These are phyloP conservation scores for Trachymyrmex cornetzi DNA, from an alignment of 1,140 invertebrate genomes.

Conservation along the genomic window DNA sequence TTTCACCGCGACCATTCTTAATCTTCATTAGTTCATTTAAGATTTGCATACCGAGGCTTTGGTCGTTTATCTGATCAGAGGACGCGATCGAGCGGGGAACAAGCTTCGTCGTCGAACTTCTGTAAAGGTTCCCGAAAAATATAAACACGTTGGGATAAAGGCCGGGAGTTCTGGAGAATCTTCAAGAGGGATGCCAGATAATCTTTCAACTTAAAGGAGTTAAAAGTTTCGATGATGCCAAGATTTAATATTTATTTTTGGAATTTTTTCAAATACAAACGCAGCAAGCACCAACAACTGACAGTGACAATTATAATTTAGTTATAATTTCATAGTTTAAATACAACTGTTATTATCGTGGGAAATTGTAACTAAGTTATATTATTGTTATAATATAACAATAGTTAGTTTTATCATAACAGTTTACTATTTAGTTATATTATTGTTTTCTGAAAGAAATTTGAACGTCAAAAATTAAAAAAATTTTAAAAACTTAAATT, in stretches of 20 bases:
- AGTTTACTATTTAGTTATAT: too few species aligned
- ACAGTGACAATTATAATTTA: too few species aligned
- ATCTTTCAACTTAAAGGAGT: not conserved
- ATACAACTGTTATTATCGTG: too few species aligned
- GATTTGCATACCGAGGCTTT: constrained; percentile 82
- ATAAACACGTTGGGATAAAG: constrained; percentile 2
- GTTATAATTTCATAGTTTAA: too few species aligned
- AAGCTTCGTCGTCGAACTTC: constrained; percentile 58
- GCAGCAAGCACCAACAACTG: too few species aligned
- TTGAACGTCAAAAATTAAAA: too few species aligned
- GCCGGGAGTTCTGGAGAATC: not conserved
- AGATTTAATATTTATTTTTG: not conserved
- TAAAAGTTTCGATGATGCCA: not conserved
- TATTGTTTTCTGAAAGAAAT: not conserved
- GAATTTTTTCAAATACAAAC: not conserved
- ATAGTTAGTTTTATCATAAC: too few species aligned
- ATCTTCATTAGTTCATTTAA: constrained; percentile 84
- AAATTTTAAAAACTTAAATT: not conserved
- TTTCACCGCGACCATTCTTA: constrained; percentile 82
- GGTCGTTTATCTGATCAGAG: constrained; percentile 81
- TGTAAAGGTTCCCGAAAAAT: constrained; percentile 40
- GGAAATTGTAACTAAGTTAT: too few species aligned
- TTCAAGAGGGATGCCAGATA: not conserved
- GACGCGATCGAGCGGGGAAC: constrained; percentile 70
- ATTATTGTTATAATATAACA: too few species aligned